Evolutionary conservation across 2,888 invertebrate genomes (phyloP), one percentile per base, ranked within the genome.

Genomic region (Lycia hirtaria): DNA sequence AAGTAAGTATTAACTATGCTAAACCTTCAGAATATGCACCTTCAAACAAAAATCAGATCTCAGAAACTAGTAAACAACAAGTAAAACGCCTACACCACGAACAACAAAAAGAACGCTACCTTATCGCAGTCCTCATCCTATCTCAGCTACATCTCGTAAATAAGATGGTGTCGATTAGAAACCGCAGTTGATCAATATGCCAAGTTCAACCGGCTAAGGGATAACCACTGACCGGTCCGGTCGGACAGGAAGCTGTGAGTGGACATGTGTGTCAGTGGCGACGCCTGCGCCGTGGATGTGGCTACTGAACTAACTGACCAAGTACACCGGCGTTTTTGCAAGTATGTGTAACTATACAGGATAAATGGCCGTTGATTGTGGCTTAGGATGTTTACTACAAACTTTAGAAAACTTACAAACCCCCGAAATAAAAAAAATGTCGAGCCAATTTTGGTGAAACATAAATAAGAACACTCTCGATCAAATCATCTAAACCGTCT

Each of bases 231-330:
- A 43, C 48, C 43, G 12, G 35, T 60, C 61, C 54, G 35, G 65
- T 64, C 58, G 33, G 57, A 43, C 62, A 60, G 68, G 68, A 68
- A 68, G 61, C 61, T 54, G 9, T 17, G 38, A 50, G 50, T 65
- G 49, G 60, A 54, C 67, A 75, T 75, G 67, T 76, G 44, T 75
- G 76, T 73, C 74, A 76, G 64, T 65, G 67, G 66, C 52, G 45
- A 59, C 60, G 68, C 70, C 52, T 43, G 57, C 60, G 68, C 70
- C 5, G 43, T 51, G 48, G 52, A 57, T 64, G 50, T 60, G 43
- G 53, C 45, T 43, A 38, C 48, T 44, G n/a, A 15, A 43, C 30
- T 37, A 53, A 32, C 44, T 26, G 9, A 19, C 40, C 30, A 12
- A 32, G 15, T 20, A 20, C 47, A 35, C 47, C 24, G 47, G 17